Percentiles rank a stretch among this genome's conserved stretches.
Evolutionary conservation across 2,113 vertebrate species (phyloP).

Genomic region (Psilopsiagon aymara): DNA sequence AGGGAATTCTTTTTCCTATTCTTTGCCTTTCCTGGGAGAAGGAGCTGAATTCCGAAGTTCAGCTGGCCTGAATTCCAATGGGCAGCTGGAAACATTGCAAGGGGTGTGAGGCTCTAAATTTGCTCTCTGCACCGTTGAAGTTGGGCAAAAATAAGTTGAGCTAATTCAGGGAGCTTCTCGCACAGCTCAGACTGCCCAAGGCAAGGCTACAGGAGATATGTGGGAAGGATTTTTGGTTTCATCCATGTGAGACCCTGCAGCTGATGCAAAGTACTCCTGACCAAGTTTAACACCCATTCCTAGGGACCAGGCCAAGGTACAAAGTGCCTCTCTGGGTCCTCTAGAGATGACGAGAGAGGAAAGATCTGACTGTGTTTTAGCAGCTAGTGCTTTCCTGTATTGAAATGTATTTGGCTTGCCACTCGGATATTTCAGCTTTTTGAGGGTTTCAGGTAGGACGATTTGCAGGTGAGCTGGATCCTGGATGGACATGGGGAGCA

Average conservation of each 20-base stretch:
- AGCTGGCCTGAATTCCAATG: background rate
- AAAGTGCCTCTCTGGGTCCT: background rate
- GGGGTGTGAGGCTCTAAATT: background rate
- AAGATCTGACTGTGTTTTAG: background rate
- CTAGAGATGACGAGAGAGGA: background rate
- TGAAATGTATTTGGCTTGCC: background rate
- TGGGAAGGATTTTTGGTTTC: background rate
- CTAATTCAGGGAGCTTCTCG: background rate
- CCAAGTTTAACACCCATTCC: background rate
- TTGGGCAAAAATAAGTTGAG: background rate
- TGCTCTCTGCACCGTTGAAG: background rate
- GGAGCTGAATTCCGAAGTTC: background rate
- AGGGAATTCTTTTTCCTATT: background rate
- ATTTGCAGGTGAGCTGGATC: background rate
- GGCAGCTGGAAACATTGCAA: background rate
- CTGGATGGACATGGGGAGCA: background rate
- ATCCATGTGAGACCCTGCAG: background rate
- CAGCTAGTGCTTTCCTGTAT: background rate
- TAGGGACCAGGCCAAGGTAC: too few relatives aligned
- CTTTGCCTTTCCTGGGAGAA: background rate
- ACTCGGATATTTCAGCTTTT: background rate
- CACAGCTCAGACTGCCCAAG: background rate
- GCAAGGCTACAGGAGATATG: rapidly evolving
- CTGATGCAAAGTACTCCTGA: background rate
- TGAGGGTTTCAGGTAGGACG: background rate